Conservation (phyloP, 2,888 invertebrate genomes). For the Troides helena region DNA sequence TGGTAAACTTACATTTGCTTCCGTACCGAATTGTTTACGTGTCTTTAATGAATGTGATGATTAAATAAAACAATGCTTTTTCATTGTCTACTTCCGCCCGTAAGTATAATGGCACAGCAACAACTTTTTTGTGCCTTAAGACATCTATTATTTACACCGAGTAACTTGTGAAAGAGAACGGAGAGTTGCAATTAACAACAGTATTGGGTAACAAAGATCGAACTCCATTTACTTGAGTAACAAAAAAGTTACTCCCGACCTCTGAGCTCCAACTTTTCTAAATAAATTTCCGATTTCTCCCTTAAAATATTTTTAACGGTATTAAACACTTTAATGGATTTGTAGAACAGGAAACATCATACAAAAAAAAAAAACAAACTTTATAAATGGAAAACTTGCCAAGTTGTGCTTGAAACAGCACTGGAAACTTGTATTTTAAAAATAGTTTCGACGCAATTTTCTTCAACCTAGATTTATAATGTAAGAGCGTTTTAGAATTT, state of each 20-base stretch:
- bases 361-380: constrained; percentile 16
- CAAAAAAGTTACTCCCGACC: not conserved
- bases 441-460: constrained; percentile 29
- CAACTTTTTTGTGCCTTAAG: not conserved
- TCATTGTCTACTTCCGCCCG: not conserved
- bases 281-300: not conserved
- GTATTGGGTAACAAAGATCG: not conserved
- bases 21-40: no score
- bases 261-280: not conserved
- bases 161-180: not conserved
- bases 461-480: constrained; percentile 30
- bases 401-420: constrained; percentile 25
- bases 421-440: constrained; percentile 28
- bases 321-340: constrained; percentile 4
- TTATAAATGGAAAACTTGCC: constrained; percentile 24
- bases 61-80: not conserved
- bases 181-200: not conserved
- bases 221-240: not conserved
- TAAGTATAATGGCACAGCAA: not conserved
- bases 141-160: not conserved
- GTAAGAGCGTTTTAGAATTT: constrained; percentile 24
- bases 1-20: no score
- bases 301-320: not conserved
- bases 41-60: no score
- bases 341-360: constrained; percentile 10